phyloP scores from a whole-genome alignment of 2,888 invertebrate genomes.

The Drosophila lutescens region DNA sequence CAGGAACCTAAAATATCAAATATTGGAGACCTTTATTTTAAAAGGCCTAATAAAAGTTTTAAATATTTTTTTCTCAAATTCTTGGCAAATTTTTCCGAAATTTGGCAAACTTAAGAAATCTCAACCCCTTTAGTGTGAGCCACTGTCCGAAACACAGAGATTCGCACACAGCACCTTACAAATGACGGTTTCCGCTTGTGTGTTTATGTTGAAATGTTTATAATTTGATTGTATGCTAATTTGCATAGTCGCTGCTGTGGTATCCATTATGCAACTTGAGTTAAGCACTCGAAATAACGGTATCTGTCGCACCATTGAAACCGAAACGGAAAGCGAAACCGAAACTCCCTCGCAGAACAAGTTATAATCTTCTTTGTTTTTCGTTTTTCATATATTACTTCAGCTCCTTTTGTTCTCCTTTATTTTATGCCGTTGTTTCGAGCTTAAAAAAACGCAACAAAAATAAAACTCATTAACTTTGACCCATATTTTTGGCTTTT shows the following conservation, averaged over 20 bases:
- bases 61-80: too few relatives aligned
- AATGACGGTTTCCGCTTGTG: slow-evolving; percentile 69
- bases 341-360: slow-evolving; percentile 37
- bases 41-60: too few relatives aligned
- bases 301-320: slow-evolving; percentile 37
- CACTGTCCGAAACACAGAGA: slow-evolving; percentile 18
- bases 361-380: slow-evolving; percentile 7
- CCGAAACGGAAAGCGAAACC: slow-evolving; percentile 31
- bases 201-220: slow-evolving; percentile 70
- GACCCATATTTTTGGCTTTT: slow-evolving; percentile 44
- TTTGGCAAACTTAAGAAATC: neutral
- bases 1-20: too few relatives aligned
- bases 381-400: slow-evolving; percentile 22
- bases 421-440: slow-evolving; percentile 25
- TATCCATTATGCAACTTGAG: slow-evolving; percentile 54
- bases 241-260: slow-evolving; percentile 40
- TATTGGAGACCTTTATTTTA: too few relatives aligned
- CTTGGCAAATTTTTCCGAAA: too few relatives aligned
- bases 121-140: neutral
- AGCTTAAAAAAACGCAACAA: slow-evolving; percentile 20
- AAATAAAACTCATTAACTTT: slow-evolving; percentile 60
- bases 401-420: slow-evolving; percentile 29
- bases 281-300: slow-evolving; percentile 39
- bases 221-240: slow-evolving; percentile 76
- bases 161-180: slow-evolving; percentile 46